Evolutionary conservation across 2,797 vertebrate genomes (phyloP).

Genomic region (Ispidina lecontei): DNA sequence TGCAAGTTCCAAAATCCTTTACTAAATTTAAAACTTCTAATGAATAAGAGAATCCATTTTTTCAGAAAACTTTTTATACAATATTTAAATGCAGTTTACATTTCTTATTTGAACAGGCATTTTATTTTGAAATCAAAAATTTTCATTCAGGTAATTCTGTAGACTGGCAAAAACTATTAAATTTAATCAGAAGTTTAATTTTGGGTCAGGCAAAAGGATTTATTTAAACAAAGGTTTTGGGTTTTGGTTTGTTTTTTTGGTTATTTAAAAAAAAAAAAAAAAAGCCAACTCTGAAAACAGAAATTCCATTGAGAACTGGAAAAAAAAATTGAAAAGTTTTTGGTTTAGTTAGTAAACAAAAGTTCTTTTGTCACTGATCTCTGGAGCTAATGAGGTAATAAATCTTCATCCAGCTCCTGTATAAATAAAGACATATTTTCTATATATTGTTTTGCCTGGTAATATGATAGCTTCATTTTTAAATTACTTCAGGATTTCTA

Average conservation of each 20-base stretch:
- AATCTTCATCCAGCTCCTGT: not conserved
- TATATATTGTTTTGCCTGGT: not conserved
- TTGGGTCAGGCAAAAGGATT: not conserved
- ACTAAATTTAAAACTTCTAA: not conserved
- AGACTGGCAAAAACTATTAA: not conserved
- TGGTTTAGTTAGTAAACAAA: not conserved
- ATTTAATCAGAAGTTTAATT: not conserved
- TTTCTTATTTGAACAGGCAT: not conserved
- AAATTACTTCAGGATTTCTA: not conserved
- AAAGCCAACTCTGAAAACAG: not conserved
- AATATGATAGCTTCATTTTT: not conserved
- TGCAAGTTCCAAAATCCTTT: not conserved
- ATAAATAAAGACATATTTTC: constrained; percentile 9
- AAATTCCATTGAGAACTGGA: not conserved
- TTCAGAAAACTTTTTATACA: fast-evolving
- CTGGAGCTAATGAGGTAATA: not conserved
- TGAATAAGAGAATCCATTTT: not conserved
- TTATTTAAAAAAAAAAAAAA: too few species aligned
- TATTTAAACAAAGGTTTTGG: not conserved
- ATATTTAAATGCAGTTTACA: not conserved
- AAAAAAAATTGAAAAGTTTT: not conserved
- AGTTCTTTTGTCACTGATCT: not conserved
- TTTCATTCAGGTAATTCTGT: not conserved
- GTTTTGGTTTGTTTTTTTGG: too few species aligned
- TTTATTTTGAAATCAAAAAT: not conserved